Percentiles rank a stretch among this genome's conserved stretches.
phyloP scores from a whole-genome alignment of 1,140 invertebrate genomes.

The Hyphantria cunea region DNA sequence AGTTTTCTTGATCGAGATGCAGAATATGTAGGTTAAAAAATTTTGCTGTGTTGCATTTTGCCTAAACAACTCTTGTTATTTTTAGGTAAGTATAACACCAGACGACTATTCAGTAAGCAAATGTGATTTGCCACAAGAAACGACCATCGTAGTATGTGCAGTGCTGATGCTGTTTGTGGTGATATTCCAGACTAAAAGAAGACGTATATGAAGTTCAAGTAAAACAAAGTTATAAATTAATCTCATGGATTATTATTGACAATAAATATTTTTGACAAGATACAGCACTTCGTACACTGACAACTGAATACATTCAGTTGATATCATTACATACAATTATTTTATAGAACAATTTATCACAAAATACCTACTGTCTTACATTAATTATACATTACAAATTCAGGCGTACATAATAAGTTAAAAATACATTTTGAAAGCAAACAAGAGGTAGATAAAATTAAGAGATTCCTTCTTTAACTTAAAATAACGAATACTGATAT shows the following conservation, averaged over 20 bases:
- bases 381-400: constrained; percentile 47
- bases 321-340: constrained; percentile 26
- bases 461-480: constrained; percentile 72
- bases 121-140: constrained; percentile 60
- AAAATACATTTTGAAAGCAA: constrained; percentile 65
- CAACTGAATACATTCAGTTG: constrained; percentile 32
- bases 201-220: constrained; percentile 35
- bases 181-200: constrained; percentile 37
- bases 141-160: constrained; percentile 52
- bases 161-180: constrained; percentile 45
- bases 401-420: constrained; percentile 67
- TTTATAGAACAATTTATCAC: constrained; percentile 53
- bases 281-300: constrained; percentile 70
- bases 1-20: too few species aligned
- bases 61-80: constrained; percentile 25
- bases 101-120: constrained; percentile 52
- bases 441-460: constrained; percentile 76
- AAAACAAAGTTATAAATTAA: constrained; percentile 45
- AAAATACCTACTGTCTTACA: constrained; percentile 43
- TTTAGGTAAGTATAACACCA: constrained; percentile 64
- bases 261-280: constrained; percentile 80
- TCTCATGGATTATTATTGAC: constrained; percentile 66
- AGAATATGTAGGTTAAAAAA: too few species aligned
- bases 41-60: background rate
- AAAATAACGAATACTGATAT: constrained; percentile 75